Base-by-base conservation (phyloP, 2,888 invertebrate genomes). In the Cryptops parisi region DNA sequence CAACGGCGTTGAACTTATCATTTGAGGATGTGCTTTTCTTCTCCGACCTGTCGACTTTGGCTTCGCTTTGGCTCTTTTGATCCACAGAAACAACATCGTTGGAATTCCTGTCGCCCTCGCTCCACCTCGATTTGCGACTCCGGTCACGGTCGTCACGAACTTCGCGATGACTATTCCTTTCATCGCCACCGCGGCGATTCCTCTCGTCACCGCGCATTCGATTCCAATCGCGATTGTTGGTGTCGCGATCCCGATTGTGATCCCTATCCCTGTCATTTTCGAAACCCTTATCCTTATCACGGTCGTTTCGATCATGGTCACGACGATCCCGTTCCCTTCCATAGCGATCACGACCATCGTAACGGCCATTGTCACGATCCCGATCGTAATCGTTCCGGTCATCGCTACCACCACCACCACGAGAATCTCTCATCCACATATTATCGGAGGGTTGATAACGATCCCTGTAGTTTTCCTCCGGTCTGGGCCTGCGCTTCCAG, bases 71-170 rank as follows among this genome's bases (percentile, higher is more conserved):
- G 9, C 17, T 43, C 12, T 46, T 9, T 9, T 22, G 5, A 3
- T 23, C 6, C 19, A 25, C 6, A 6, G 21, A 26, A 12, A 21
- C 39, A 46, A 22, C 21, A 41, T 6, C 6, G 26, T 5, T 24
- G n/a, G 5, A 15, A 5, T 26, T 27, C n/a, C 22, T 47, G 27
- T 47, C 47, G 2, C n/a, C 40, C 12, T 49, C 49, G 23, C 49
- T 39, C 49, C 49, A 49, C 24, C 49, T 17, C 23, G 49, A 49
- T 49, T 49, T 49, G 21, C 49, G 38, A 49, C 49, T 9, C 12
- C 19, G 33, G 2, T 49, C 49, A 3, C 49, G 38, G 6, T 49
- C 49, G n/a, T 33, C 33, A 33, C 33, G 33, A 33, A 15, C 6
- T 9, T 33, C 9, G 33, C 33, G 6, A 15, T 15, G 6, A 33